Base-by-base conservation (phyloP, 2,888 invertebrate genomes). In the Nomada hirtipes region DNA sequence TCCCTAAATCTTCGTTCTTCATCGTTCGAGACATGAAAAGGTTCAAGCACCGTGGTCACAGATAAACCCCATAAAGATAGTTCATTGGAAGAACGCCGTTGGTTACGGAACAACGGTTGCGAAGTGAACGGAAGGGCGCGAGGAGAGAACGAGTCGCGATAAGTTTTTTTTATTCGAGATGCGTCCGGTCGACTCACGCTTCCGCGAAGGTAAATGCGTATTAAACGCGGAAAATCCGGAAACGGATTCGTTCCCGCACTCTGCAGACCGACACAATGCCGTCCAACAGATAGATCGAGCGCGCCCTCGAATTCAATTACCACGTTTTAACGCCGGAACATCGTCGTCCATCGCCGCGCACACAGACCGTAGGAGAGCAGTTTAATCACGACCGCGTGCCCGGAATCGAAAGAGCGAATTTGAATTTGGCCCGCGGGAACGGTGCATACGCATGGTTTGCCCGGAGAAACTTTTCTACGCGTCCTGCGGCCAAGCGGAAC, bases 11-110 rank as follows among this genome's bases (percentile, higher is more conserved):
- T 71, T 69, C 63, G 63, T 70, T 64, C 68, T 47, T 71, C 63
- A 9, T 73, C 52, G 44, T 60, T 60, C 61, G 71, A 53, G 63
- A 83, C 64, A 76, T 53, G 72, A 52, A 9, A 11, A 13, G 11
- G 13, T 36, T 15, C 20, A 23, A 65, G 79, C 80, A 77, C 82
- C 53, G 75, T 60, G 74, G 69, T 20, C 67, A 55, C 77, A 79
- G 86, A 88, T 88, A 87, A 88, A 80, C 79, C 70, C 72, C 61
- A 85, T 79, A 79, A 88, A 83, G 70, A 74, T 70, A 67, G 69
- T 69, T 70, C 65, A 76, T 86, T 84, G 77, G 79, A 81, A 76
- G 72, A 73, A 76, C 47, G 47, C 55, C 63, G 55, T 53, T 47
- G 3, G 26, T 11, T 13, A 23, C 23, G 55, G 67, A 88, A 81